A percentile compares a stretch with the other conserved stretches of the same genome.
phyloP scores from a whole-genome alignment of 2,113 vertebrate genomes.

The Neolamprologus tretocephalus region DNA sequence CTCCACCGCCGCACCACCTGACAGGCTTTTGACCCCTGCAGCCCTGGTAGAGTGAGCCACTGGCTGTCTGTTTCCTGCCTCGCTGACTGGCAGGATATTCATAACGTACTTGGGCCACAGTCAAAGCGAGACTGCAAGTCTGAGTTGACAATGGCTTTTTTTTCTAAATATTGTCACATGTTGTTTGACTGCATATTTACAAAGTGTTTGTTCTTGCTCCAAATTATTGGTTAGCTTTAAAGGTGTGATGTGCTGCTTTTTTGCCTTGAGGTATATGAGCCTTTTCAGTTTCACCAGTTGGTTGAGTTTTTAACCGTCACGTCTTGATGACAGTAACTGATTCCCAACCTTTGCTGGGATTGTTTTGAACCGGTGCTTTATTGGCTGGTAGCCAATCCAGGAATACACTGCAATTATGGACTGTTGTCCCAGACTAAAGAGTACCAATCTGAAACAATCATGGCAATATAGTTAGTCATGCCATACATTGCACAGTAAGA shows the following conservation, averaged over 20 bases:
- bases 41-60: constrained; percentile 22
- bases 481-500: not conserved
- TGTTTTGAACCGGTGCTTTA: not conserved
- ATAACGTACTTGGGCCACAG: not conserved
- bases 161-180: not conserved
- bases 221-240: not conserved
- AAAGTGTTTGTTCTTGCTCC: not conserved
- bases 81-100: constrained; percentile 48
- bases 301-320: not conserved
- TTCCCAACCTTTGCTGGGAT: not conserved
- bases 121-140: not conserved
- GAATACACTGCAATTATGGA: not conserved
- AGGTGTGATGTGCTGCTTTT: not conserved
- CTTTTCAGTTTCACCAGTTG: not conserved
- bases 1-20: not conserved
- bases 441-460: not conserved
- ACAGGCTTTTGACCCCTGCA: constrained; percentile 35
- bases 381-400: not conserved
- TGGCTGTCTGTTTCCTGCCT: constrained; percentile 41
- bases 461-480: not conserved
- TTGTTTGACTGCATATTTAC: not conserved
- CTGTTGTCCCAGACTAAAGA: not conserved
- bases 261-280: not conserved
- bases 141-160: not conserved
- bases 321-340: not conserved